Conservation (phyloP, 2,113 vertebrate genomes). For the Sylvilagus bachmani region DNA sequence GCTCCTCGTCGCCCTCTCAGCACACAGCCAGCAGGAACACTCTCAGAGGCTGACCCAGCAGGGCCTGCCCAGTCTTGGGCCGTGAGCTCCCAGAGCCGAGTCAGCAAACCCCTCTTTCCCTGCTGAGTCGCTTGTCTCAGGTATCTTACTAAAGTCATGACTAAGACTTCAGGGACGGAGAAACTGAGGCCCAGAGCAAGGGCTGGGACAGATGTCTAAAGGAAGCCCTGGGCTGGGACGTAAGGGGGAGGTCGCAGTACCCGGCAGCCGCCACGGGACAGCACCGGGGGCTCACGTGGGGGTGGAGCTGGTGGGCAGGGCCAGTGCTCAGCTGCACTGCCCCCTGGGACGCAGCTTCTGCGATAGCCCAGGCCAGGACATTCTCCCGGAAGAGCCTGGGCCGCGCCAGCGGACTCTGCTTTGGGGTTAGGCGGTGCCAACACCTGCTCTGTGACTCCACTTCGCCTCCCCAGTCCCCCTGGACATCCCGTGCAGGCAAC, state of each 20-base stretch:
- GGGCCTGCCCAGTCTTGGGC: no score
- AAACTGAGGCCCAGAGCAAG: not conserved
- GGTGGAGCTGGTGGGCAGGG: not conserved
- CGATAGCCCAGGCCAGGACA: not conserved
- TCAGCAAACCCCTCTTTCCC: no score
- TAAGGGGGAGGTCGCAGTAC: not conserved
- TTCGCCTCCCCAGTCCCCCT: not conserved
- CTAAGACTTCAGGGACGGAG: not conserved
- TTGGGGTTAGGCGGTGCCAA: not conserved
- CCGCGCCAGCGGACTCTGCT: not conserved
- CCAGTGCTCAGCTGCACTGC: not conserved
- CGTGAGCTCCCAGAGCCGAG: no score
- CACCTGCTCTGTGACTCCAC: rapidly evolving
- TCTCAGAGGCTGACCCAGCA: no score
- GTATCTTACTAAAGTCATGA: no score
- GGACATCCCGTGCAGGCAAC: not conserved
- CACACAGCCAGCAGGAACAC: no score
- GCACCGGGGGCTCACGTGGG: not conserved
- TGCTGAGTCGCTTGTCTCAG: no score
- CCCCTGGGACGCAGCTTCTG: not conserved
- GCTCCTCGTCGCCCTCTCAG: no score
- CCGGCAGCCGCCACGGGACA: not conserved
- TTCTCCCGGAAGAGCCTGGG: not conserved
- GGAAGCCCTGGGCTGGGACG: conserved; percentile 1
- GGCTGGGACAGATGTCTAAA: not conserved